Conservation (phyloP, 2,888 invertebrate genomes). For the Drosophila infuscata region DNA sequence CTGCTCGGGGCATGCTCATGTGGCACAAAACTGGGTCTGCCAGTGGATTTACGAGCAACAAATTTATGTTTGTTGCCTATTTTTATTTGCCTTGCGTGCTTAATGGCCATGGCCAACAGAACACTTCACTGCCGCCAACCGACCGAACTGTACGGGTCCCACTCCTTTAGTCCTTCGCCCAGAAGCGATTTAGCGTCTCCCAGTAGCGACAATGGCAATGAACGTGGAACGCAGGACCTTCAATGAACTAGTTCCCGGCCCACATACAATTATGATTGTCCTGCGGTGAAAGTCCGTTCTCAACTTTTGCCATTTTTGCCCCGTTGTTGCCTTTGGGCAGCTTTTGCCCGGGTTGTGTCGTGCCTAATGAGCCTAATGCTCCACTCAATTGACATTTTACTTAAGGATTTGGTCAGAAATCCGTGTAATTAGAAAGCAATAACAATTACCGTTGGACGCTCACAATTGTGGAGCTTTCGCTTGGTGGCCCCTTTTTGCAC, state of each 20-base stretch:
- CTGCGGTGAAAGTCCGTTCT: slow-evolving; percentile 38
- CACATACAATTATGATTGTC: slow-evolving; percentile 48
- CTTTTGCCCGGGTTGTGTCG: slow-evolving; percentile 21
- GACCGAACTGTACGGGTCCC: not conserved
- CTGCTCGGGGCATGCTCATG: slow-evolving; percentile 69
- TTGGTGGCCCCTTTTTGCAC: slow-evolving; percentile 2
- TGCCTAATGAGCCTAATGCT: slow-evolving; percentile 68
- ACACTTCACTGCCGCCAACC: slow-evolving; percentile 11
- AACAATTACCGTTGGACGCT: slow-evolving; percentile 68
- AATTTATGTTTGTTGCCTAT: slow-evolving; percentile 80
- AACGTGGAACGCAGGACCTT: slow-evolving; percentile 24
- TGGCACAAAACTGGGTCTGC: slow-evolving; percentile 51
- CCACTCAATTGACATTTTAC: slow-evolving; percentile 78
- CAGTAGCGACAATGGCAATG: slow-evolving; percentile 55
- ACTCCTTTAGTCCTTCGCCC: slow-evolving; percentile 33
- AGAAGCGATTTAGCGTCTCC: slow-evolving; percentile 50
- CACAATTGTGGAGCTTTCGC: slow-evolving; percentile 21
- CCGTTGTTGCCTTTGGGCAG: slow-evolving; percentile 7
- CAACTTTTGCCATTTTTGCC: slow-evolving; percentile 27
- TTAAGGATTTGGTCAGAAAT: slow-evolving; percentile 68
- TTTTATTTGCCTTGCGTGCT: slow-evolving; percentile 80
- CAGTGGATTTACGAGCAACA: slow-evolving; percentile 78
- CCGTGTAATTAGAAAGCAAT: slow-evolving; percentile 78
- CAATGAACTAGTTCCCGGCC: slow-evolving; percentile 52
- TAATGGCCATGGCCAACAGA: slow-evolving; percentile 64